Base-by-base conservation (phyloP, 2,113 vertebrate species). In the Acrocephalus kingi region DNA sequence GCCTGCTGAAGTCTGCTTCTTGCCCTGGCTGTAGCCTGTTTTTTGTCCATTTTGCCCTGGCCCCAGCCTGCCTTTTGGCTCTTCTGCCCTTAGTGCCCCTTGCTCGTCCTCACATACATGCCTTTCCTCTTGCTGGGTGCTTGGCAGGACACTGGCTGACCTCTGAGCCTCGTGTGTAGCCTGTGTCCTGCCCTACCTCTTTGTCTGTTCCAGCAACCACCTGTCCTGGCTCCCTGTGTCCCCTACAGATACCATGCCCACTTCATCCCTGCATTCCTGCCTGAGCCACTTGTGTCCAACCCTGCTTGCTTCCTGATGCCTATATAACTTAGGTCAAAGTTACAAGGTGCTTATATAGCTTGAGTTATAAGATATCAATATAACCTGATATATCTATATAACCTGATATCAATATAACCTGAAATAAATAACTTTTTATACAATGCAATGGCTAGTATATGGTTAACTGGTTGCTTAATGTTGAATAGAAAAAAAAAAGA, bases 91-190 rank as follows among this genome's bases (percentile, higher is more conserved):
- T 2, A 0, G 31, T 66, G 20, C 39, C 39, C 9, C 20, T 43
- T 28, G 19, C 31, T 52, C 1, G 1, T 33, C 37, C 48, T 43
- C 48, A 10, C 5, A 1, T n/a, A 10, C 1, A 9, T 6, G 1
- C 48, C 23, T 24, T 23, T 41, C 19, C 31, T 45, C 31, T 54
- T 0, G 0, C 39, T 35, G 76, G n/a, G 24, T 0, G 0, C 24
- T 43, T 23, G 39, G 48, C 18, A 6, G 48, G 49, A 54, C 24
- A 9, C 49, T 23, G 49, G 19, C 49, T 64, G 76, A 35, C 31
- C 48, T 78, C 24, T 2, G 4, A 79, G 61, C 49, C 31, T 28
- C 3, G 2, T 22, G 11, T 30, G 61, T n/a, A 52, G 37, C 48
- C 59, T 52, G 30, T 43, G 48, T 35, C 24, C 75, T n/a, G 48